phyloP scores from a whole-genome alignment of 2,797 vertebrate species.

The Pipistrellus pygmaeus region DNA sequence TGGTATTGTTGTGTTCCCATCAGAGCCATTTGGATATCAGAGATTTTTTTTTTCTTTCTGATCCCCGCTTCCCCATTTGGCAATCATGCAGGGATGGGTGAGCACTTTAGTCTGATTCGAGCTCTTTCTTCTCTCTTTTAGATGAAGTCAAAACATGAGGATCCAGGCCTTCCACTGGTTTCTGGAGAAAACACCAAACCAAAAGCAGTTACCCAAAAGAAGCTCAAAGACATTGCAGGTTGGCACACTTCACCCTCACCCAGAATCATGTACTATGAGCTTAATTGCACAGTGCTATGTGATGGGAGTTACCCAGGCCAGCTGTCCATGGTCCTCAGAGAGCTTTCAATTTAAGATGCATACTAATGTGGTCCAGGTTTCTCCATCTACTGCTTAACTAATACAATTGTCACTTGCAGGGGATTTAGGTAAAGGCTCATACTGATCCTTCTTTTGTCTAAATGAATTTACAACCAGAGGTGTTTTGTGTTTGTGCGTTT shows the following conservation, averaged over 20 bases:
- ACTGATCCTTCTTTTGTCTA: neutral
- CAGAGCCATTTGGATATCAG: neutral
- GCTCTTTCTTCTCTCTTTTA: conserved; percentile 71
- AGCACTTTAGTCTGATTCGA: conserved; percentile 31
- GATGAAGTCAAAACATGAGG: conserved; percentile 77
- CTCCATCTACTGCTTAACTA: neutral
- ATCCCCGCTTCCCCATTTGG: neutral
- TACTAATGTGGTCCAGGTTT: neutral
- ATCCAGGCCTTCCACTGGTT: conserved; percentile 20
- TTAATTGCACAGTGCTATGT: neutral
- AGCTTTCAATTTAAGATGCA: neutral
- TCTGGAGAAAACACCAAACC: conserved; percentile 68
- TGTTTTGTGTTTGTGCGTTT: neutral
- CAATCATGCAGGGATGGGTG: neutral
- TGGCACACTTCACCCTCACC: conserved; percentile 14
- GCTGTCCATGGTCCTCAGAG: neutral
- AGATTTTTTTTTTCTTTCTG: neutral
- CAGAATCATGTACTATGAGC: neutral
- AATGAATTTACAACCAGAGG: conserved; percentile 11
- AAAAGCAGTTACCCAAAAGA: conserved; percentile 39
- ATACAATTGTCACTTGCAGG: neutral
- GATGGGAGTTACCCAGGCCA: neutral
- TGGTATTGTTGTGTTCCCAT: neutral
- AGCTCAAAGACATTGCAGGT: conserved; percentile 77
- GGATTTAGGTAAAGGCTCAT: conserved; percentile 39